Percentiles rank a stretch among this genome's conserved stretches.
Conservation (phyloP, 2,113 vertebrate genomes). For the Phaethornis superciliosus region DNA sequence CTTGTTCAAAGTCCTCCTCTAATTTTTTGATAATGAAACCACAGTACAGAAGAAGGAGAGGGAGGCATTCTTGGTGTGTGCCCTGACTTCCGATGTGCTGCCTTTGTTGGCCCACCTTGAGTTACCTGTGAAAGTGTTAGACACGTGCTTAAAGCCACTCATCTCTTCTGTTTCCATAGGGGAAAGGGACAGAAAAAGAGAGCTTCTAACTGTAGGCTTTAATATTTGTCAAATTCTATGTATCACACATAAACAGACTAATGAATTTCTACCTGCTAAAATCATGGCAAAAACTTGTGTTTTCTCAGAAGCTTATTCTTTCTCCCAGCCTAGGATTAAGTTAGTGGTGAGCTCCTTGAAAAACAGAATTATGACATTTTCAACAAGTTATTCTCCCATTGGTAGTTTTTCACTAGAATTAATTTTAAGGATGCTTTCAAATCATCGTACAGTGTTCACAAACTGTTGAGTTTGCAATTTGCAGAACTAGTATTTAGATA, state of each 20-base stretch:
- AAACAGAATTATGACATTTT: background rate
- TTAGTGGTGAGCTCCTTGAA: background rate
- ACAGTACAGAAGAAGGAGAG: background rate
- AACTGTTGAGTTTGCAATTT: background rate
- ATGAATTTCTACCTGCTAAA: background rate
- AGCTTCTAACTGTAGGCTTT: background rate
- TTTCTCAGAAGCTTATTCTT: background rate
- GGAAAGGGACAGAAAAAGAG: background rate
- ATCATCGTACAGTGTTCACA: background rate
- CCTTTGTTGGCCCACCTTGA: background rate
- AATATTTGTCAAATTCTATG: background rate
- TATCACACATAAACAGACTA: background rate
- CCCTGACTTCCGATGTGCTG: background rate
- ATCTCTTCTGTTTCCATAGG: rapidly evolving
- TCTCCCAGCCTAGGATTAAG: background rate
- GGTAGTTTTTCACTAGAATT: background rate
- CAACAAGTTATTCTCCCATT: background rate
- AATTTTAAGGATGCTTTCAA: background rate
- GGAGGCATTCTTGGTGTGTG: background rate
- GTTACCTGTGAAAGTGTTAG: background rate
- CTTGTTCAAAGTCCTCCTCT: background rate
- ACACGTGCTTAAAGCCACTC: background rate
- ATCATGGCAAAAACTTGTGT: background rate
- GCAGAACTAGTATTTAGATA: background rate
- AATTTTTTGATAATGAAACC: background rate